phyloP scores from a whole-genome alignment of 2,113 vertebrate genomes.

The Tragelaphus buxtoni region DNA sequence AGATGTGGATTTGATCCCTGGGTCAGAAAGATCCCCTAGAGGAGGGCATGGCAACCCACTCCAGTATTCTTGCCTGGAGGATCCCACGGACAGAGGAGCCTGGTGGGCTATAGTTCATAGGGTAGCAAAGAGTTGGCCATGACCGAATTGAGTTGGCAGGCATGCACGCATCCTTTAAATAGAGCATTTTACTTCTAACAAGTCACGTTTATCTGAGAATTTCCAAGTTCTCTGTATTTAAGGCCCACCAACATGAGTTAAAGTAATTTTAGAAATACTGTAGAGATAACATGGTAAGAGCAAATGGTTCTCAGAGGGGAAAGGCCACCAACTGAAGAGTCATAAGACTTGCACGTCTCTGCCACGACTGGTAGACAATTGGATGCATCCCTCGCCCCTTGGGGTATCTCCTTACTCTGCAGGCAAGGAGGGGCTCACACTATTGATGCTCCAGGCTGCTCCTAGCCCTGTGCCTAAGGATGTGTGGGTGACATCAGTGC shows the following conservation, averaged over 20 bases:
- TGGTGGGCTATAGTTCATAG: background rate
- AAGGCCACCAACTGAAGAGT: background rate
- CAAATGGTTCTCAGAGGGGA: background rate
- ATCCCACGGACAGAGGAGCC: background rate
- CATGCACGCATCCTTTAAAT: background rate
- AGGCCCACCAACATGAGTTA: background rate
- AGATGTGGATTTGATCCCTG: background rate
- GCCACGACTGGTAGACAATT: background rate
- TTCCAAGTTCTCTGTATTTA: background rate
- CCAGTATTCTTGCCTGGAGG: background rate
- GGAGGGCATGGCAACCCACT: background rate
- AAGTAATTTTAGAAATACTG: background rate
- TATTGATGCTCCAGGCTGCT: background rate
- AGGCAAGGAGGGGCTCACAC: background rate
- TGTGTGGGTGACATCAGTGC: background rate
- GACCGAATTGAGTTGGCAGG: background rate
- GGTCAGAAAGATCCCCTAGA: background rate
- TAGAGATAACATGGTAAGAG: background rate
- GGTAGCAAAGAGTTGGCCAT: background rate
- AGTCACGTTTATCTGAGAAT: background rate
- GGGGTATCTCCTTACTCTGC: background rate
- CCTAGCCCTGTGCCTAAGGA: background rate
- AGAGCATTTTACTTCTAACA: background rate
- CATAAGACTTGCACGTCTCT: background rate
- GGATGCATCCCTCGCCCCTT: rapidly evolving